Evolutionary conservation across 1,140 invertebrate genomes (phyloP).

Genomic region (Listronotus bonariensis): DNA sequence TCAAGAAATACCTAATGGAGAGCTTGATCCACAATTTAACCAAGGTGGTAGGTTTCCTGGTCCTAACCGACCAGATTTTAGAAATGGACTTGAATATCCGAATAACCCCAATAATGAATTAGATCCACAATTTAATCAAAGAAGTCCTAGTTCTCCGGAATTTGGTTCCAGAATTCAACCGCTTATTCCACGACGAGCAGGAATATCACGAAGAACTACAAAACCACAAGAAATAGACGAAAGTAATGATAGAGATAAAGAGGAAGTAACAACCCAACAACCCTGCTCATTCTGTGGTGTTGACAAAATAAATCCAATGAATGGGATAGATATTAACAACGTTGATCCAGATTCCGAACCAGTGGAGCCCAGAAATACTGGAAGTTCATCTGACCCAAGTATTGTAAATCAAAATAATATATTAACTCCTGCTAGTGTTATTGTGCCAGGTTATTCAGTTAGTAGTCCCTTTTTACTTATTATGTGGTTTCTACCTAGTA

Average conservation of each 20-base stretch:
- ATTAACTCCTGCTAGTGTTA: conserved; percentile 6
- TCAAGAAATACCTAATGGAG: conserved; percentile 7
- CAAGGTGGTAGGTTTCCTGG: neutral
- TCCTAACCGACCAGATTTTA: neutral
- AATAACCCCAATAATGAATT: neutral
- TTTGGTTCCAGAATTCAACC: conserved; percentile 7
- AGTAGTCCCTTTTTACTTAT: conserved; percentile 18
- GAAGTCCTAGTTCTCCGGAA: neutral
- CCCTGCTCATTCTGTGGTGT: conserved; percentile 29
- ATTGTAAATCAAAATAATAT: conserved; percentile 12
- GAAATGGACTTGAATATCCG: conserved; percentile 1
- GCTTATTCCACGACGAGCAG: neutral
- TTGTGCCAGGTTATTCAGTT: conserved; percentile 1
- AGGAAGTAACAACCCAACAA: conserved; percentile 23
- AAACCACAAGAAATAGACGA: conserved; percentile 1
- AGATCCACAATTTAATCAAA: no score
- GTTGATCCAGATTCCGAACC: conserved; percentile 27
- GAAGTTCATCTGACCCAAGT: neutral
- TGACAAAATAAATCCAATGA: conserved; percentile 17
- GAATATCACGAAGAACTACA: neutral
- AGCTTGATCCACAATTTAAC: conserved; percentile 17
- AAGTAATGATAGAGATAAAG: conserved; percentile 1
- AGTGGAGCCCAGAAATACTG: conserved; percentile 20
- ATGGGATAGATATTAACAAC: conserved; percentile 16
- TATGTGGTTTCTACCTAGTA: conserved; percentile 18